These are phyloP conservation scores for Oryzias dopingdopingensis DNA, from an alignment of 2,797 vertebrate genomes.

Conservation along the genomic window DNA sequence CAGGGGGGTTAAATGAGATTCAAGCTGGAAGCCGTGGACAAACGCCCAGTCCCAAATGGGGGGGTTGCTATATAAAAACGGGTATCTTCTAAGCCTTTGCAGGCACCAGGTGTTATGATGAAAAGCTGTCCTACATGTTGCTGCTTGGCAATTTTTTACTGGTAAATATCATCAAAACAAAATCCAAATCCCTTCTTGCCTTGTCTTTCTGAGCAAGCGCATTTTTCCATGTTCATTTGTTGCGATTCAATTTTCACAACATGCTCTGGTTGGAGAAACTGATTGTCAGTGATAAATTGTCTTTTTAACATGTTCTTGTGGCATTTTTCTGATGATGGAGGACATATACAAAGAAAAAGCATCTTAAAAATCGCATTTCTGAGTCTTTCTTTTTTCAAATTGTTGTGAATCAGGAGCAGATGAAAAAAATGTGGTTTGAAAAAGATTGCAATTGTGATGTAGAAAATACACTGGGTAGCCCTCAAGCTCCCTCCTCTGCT, in stretches of 20 bases:
- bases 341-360: too few species aligned
- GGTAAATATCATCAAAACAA: not conserved
- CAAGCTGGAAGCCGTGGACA: conserved; percentile 34
- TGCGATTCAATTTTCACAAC: conserved; percentile 6
- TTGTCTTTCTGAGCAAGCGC: not conserved
- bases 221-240: not conserved
- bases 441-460: too few species aligned
- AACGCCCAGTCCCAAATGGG: conserved; percentile 12
- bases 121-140: conserved; percentile 21
- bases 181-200: not conserved
- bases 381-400: too few species aligned
- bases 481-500: too few species aligned
- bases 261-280: conserved; percentile 44
- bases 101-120: conserved; percentile 31
- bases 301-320: too few species aligned
- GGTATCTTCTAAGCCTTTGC: conserved; percentile 17
- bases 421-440: too few species aligned
- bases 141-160: conserved; percentile 6
- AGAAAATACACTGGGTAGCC: too few species aligned
- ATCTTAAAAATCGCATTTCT: too few species aligned
- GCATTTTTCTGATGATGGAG: too few species aligned
- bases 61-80: conserved; percentile 24
- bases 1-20: conserved; percentile 40
- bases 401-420: too few species aligned
- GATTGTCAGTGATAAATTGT: conserved; percentile 49